Evolutionary conservation across 1,140 invertebrate species (phyloP).

Genomic region (Aethina tumida): DNA sequence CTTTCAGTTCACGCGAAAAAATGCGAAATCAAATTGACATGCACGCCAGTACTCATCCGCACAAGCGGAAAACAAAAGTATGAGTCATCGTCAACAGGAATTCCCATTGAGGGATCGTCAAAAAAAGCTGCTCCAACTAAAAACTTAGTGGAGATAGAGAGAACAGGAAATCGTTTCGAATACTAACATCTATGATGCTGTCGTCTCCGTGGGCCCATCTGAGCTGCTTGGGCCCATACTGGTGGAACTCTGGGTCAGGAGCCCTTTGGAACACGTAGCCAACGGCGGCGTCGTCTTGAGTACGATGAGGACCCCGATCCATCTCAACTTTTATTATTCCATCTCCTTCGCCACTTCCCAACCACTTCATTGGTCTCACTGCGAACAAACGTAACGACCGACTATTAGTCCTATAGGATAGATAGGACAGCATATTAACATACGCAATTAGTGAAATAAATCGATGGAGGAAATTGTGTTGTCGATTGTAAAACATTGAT

Average conservation of each 20-base stretch:
- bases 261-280: conserved; percentile 79
- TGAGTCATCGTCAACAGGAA: too few relatives aligned
- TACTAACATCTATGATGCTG: conserved; percentile 61
- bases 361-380: conserved; percentile 38
- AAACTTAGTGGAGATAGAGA: too few relatives aligned
- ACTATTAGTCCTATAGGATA: neutral
- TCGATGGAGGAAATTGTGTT: too few relatives aligned
- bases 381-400: conserved; percentile 10
- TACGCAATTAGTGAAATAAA: too few relatives aligned
- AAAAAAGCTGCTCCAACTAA: too few relatives aligned
- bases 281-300: conserved; percentile 70
- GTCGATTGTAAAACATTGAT: too few relatives aligned
- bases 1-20: too few relatives aligned
- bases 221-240: conserved; percentile 57
- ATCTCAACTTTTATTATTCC: conserved; percentile 31
- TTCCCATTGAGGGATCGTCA: too few relatives aligned
- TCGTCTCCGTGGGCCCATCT: conserved; percentile 73
- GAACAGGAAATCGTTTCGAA: too few relatives aligned
- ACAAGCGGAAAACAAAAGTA: too few relatives aligned
- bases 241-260: conserved; percentile 62
- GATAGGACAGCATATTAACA: neutral
- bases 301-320: conserved; percentile 32
- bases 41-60: too few relatives aligned
- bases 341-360: conserved; percentile 33
- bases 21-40: too few relatives aligned